Evolutionary conservation across 2,888 invertebrate species (phyloP).

Genomic region (Biston stratarius): DNA sequence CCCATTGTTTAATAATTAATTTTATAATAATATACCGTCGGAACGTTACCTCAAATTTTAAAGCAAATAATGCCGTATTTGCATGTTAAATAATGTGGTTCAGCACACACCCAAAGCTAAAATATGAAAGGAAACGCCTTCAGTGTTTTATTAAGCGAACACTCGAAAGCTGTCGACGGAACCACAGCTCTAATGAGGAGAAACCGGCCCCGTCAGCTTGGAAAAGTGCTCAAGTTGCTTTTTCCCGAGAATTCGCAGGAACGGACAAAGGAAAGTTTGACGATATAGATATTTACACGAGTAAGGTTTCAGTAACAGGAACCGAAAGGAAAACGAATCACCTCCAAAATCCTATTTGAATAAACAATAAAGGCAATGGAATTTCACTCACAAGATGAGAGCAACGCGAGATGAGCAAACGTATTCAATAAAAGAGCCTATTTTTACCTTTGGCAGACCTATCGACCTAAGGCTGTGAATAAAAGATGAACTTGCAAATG

Average conservation of each 20-base stretch:
- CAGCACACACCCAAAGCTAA: not conserved
- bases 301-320: constrained; percentile 21
- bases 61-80: constrained; percentile 23
- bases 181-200: constrained; percentile 48
- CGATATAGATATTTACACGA: constrained; percentile 7
- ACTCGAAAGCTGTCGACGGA: constrained; percentile 45
- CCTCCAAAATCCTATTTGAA: constrained; percentile 33
- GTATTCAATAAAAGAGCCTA: constrained; percentile 56
- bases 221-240: constrained; percentile 47
- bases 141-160: constrained; percentile 47
- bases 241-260: constrained; percentile 37
- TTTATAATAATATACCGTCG: constrained; percentile 1
- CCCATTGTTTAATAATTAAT: constrained; percentile 3
- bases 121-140: constrained; percentile 44
- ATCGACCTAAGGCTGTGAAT: constrained; percentile 58
- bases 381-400: constrained; percentile 46
- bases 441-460: constrained; percentile 54
- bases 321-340: constrained; percentile 25
- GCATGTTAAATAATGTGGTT: constrained; percentile 19
- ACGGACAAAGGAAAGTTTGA: constrained; percentile 24
- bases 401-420: constrained; percentile 42
- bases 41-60: constrained; percentile 24
- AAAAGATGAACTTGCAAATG: constrained; percentile 65
- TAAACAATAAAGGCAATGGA: constrained; percentile 42
- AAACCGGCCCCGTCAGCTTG: constrained; percentile 40